Conservation (phyloP, 1,140 invertebrate genomes). For the Habropoda laboriosa region DNA sequence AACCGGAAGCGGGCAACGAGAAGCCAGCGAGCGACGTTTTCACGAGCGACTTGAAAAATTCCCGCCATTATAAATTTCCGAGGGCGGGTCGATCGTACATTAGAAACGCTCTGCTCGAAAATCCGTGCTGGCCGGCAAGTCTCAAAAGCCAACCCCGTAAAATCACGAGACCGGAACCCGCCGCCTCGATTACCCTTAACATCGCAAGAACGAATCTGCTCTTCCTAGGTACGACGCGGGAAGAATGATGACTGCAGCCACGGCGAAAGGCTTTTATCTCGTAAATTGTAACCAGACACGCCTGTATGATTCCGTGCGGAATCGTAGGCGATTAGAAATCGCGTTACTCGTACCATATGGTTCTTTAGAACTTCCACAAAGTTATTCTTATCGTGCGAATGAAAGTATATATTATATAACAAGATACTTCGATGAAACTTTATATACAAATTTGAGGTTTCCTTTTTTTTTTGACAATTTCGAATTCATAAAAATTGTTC, state of each 20-base stretch:
- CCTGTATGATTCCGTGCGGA: conserved; percentile 34
- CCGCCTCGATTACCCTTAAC: conserved; percentile 16
- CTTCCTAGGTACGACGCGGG: too few species aligned
- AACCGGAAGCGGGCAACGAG: neutral
- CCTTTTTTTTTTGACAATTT: too few species aligned
- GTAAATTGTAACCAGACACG: conserved; percentile 54
- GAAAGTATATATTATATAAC: too few species aligned
- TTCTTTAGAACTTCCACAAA: too few species aligned
- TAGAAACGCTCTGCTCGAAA: conserved; percentile 17
- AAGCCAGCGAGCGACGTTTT: neutral
- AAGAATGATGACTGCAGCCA: neutral
- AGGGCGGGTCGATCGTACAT: conserved; percentile 34
- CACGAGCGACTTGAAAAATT: conserved; percentile 11
- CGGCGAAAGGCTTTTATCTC: conserved; percentile 11
- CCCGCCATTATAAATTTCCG: conserved; percentile 25
- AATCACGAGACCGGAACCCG: conserved; percentile 18
- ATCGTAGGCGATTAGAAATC: neutral
- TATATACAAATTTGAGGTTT: too few species aligned
- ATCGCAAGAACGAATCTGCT: neutral
- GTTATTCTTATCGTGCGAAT: too few species aligned
- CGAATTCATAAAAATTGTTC: too few species aligned
- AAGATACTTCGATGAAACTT: too few species aligned
- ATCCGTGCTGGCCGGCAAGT: neutral
- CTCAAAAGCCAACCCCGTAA: neutral
- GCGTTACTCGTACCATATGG: too few species aligned